Evolutionary conservation across 2,797 vertebrate genomes (phyloP), one percentile per base, ranked within the genome.

Genomic region (Chaetophractus vellerosus): DNA sequence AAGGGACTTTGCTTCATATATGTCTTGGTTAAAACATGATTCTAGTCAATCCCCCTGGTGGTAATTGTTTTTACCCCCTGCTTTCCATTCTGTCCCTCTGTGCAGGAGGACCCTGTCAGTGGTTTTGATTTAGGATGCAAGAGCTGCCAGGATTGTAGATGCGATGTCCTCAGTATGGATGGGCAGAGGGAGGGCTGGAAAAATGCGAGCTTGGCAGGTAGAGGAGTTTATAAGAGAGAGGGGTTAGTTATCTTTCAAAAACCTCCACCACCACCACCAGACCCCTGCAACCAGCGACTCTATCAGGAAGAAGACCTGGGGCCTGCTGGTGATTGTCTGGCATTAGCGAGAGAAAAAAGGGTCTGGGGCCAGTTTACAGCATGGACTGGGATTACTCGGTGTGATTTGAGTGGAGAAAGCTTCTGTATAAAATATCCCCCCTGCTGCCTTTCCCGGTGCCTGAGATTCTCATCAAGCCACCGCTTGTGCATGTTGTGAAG

Each of bases 101-200:
- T 86, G 81, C 48, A 59, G 80, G 68, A 83, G 63, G 24, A 61
- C 80, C 69, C 86, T 84, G 85, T n/a, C 89, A 64, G 28, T 55
- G 50, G 45, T 79, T 96, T 95, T 87, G 45, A 91, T 74, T 90
- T 79, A 48, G 88, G 78, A 45, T 23, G 36, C 33, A n/a, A 68
- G 71, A 28, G 61, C 79, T 87, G 64, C 87, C 63, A 57, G 85
- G 59, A 41, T 82, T 93, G 90, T 68, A 69, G 93, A 88, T 33
- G 33, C 2, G 48, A 38, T 75, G 66, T 85, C 78, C 28, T 38
- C 38, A 6, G 11, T 9, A 45, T 38, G 28, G 76, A 59, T 31
- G 52, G 38, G 61, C 80, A 36, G 45, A 76, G 41, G 87, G 38
- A 84, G 28, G 83, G 50, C 75, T 88, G 64, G 50, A 92, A 90